phyloP scores from a whole-genome alignment of 2,888 invertebrate species.

The Pomacea canaliculata region DNA sequence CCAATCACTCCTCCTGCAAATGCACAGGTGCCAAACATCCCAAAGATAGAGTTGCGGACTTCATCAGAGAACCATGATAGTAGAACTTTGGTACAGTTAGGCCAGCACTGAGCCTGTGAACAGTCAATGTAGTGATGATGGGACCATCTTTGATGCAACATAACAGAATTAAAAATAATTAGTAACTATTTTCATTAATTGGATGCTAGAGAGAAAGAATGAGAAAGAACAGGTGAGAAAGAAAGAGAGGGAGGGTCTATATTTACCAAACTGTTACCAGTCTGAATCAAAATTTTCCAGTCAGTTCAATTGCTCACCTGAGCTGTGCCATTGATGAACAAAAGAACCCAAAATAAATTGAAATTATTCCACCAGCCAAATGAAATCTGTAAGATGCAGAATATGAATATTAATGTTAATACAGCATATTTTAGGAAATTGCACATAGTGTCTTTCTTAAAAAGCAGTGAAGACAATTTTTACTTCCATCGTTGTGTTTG shows the following conservation, averaged over 20 bases:
- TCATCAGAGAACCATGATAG: constrained; percentile 70
- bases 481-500: neutral
- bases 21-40: constrained; percentile 71
- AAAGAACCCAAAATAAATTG: constrained; percentile 62
- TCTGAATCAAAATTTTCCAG: too few relatives aligned
- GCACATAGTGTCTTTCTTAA: neutral
- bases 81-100: constrained; percentile 70
- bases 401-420: constrained; percentile 1
- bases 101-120: constrained; percentile 71
- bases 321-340: constrained; percentile 70
- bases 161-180: neutral
- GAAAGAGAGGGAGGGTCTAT: too few relatives aligned
- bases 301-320: constrained; percentile 50
- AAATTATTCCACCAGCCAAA: constrained; percentile 70
- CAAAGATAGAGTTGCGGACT: constrained; percentile 70
- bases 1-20: constrained; percentile 71
- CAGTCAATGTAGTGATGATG: constrained; percentile 1
- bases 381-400: constrained; percentile 50
- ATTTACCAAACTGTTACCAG: too few relatives aligned
- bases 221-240: too few relatives aligned
- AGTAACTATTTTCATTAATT: neutral
- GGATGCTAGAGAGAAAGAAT: too few relatives aligned
- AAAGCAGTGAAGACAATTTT: neutral
- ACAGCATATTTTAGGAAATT: neutral
- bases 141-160: neutral